phyloP scores from a whole-genome alignment of 2,888 invertebrate genomes.

The Augochlorella aurata region DNA sequence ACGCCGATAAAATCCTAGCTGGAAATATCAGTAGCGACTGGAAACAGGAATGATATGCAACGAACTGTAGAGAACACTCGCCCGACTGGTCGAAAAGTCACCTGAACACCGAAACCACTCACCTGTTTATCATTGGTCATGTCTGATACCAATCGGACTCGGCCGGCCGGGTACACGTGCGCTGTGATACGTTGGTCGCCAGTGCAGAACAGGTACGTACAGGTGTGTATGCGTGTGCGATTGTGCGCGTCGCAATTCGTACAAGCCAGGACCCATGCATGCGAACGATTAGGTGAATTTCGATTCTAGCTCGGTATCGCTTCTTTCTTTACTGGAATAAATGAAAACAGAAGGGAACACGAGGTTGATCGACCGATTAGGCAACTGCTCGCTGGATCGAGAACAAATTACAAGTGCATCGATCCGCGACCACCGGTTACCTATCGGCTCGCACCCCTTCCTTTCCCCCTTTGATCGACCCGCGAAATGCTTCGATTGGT shows the following conservation, averaged over 20 bases:
- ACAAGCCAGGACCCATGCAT: constrained; percentile 73
- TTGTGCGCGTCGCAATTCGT: constrained; percentile 53
- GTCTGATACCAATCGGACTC: constrained; percentile 57
- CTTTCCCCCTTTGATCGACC: not conserved
- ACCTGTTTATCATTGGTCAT: constrained; percentile 81
- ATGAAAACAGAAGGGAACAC: constrained; percentile 57
- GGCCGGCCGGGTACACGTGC: constrained; percentile 56
- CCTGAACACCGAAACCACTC: constrained; percentile 65
- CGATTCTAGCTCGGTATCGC: constrained; percentile 30
- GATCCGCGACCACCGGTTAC: constrained; percentile 19
- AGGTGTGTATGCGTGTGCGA: constrained; percentile 19
- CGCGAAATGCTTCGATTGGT: not conserved
- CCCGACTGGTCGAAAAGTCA: not conserved
- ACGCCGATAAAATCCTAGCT: not conserved
- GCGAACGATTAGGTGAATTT: constrained; percentile 38
- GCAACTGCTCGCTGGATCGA: constrained; percentile 50
- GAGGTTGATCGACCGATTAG: constrained; percentile 56
- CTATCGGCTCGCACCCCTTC: not conserved
- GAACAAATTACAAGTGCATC: constrained; percentile 27
- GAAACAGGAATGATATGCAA: not conserved
- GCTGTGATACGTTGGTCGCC: constrained; percentile 56
- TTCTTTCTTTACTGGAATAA: constrained; percentile 69
- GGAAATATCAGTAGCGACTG: not conserved
- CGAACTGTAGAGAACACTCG: not conserved
- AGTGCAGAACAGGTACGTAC: constrained; percentile 62